Conservation (phyloP, 92 coral and sea anemone genomes). For the Epizoanthus rinbou region DNA sequence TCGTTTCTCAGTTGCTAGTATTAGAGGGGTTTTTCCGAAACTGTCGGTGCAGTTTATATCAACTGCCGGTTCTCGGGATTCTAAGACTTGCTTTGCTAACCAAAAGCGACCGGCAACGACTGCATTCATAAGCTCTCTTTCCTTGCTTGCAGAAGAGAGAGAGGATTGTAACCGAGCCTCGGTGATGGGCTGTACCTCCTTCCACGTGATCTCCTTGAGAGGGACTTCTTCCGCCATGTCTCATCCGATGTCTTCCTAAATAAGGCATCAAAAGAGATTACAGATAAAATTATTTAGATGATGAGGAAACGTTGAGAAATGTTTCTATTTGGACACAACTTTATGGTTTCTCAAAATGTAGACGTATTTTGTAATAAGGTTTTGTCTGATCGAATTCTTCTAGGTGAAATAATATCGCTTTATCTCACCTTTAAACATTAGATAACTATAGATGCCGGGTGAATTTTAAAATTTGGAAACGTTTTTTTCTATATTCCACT, state of each 20-base stretch:
- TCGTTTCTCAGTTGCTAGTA: slow-evolving; percentile 35
- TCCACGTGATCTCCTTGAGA: slow-evolving; percentile 37
- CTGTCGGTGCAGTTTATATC: slow-evolving; percentile 45
- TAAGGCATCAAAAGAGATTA: too few species aligned
- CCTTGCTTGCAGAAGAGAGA: not conserved
- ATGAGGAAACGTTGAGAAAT: too few species aligned
- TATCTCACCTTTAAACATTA: too few species aligned
- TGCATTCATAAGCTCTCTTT: slow-evolving; percentile 19
- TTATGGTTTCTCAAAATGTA: too few species aligned
- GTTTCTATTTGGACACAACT: too few species aligned
- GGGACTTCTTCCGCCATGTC: slow-evolving; percentile 2
- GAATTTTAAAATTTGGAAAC: too few species aligned
- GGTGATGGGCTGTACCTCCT: slow-evolving; percentile 12
- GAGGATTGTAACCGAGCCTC: not conserved
- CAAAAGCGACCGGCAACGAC: slow-evolving; percentile 16
- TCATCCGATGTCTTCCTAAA: not conserved
- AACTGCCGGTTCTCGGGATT: not conserved
- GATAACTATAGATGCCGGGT: too few species aligned
- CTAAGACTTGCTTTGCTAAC: slow-evolving; percentile 25
- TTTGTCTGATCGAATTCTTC: too few species aligned
- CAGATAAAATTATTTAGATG: too few species aligned
- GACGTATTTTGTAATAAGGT: too few species aligned
- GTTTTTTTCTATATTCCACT: too few species aligned
- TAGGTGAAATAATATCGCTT: too few species aligned
- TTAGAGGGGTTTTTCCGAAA: slow-evolving; percentile 47